These are phyloP conservation scores for Sminthurides bifidus DNA, from an alignment of 1,140 invertebrate genomes.

Conservation along the genomic window DNA sequence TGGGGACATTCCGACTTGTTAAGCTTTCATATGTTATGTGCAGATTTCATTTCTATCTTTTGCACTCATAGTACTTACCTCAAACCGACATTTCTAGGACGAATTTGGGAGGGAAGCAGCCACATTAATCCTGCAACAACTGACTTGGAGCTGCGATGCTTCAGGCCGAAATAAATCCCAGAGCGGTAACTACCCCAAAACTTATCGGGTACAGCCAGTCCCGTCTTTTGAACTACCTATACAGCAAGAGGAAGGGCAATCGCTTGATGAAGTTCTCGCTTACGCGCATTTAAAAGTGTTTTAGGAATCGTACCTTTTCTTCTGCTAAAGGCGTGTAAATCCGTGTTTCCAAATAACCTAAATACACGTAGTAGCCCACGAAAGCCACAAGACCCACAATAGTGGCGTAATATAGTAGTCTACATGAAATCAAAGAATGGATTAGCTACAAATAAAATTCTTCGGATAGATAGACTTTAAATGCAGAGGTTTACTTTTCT, in stretches of 20 bases:
- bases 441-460: too few relatives aligned
- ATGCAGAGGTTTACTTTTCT: background rate
- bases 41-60: background rate
- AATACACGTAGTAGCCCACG: constrained; percentile 55
- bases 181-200: constrained; percentile 91
- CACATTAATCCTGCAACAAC: constrained; percentile 91
- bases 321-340: constrained; percentile 73
- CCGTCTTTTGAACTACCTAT: constrained; percentile 53
- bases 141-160: constrained; percentile 74
- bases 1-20: constrained; percentile 23
- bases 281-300: background rate
- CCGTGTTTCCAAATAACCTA: constrained; percentile 71
- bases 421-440: too few relatives aligned
- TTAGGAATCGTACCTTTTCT: constrained; percentile 47
- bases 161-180: constrained; percentile 77
- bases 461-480: too few relatives aligned
- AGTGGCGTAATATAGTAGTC: background rate
- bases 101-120: constrained; percentile 64
- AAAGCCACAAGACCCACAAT: constrained; percentile 21
- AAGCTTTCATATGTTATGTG: background rate
- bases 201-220: constrained; percentile 58
- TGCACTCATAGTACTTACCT: constrained; percentile 35
- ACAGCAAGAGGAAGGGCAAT: background rate
- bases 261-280: background rate
- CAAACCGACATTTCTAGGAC: constrained; percentile 53